A percentile compares a stretch with the other conserved stretches of the same genome.
These are phyloP conservation scores for Carabus problematicus DNA, from an alignment of 2,888 invertebrate genomes.

Conservation along the genomic window DNA sequence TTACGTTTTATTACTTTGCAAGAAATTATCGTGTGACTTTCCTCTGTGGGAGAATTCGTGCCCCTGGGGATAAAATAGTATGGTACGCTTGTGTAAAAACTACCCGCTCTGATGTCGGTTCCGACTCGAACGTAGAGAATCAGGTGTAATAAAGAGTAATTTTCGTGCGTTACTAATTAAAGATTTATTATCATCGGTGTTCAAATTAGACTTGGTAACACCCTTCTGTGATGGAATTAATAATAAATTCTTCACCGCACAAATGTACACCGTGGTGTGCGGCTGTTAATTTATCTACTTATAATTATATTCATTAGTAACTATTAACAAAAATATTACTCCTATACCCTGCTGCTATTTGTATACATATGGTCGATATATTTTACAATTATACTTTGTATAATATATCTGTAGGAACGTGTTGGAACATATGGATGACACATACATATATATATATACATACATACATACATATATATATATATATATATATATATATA, in stretches of 20 bases:
- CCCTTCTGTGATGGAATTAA: constrained; percentile 26
- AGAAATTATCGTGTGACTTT: background rate
- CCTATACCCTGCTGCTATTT: background rate
- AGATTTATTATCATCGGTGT: constrained; percentile 28
- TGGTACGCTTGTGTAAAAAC: background rate
- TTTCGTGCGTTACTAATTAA: constrained; percentile 21
- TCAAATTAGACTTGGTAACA: constrained; percentile 11
- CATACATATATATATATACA: too few relatives aligned
- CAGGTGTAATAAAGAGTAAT: constrained; percentile 24
- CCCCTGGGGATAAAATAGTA: constrained; percentile 9
- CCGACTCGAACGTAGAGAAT: constrained; percentile 8
- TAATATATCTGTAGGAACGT: too few relatives aligned
- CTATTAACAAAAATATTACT: constrained; percentile 38
- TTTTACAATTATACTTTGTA: background rate
- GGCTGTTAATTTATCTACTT: constrained; percentile 35
- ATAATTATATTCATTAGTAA: constrained; percentile 35
- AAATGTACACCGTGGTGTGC: constrained; percentile 1
- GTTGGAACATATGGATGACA: too few relatives aligned
- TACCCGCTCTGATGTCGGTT: background rate
- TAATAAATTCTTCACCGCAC: constrained; percentile 18
- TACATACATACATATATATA: too few relatives aligned
- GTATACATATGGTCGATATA: background rate
- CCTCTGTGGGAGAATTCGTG: background rate
- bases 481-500: background rate
- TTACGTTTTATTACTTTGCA: too few relatives aligned